These are phyloP conservation scores for Bellardia bayeri DNA, from an alignment of 2,888 invertebrate genomes.

Conservation along the genomic window DNA sequence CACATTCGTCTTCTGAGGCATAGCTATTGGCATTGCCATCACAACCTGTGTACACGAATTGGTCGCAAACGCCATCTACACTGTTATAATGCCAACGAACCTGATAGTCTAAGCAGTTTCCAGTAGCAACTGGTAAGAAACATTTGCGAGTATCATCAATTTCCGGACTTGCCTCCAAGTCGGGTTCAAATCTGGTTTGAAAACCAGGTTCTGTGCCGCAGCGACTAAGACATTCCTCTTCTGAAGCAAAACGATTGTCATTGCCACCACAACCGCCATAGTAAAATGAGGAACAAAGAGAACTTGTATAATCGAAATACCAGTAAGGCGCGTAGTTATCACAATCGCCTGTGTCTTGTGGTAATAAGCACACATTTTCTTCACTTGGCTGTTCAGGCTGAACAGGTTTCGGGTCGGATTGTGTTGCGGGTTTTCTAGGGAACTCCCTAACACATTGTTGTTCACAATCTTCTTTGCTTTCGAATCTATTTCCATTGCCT, in stretches of 20 bases:
- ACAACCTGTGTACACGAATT: slow-evolving; percentile 93
- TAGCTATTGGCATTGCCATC: slow-evolving; percentile 93
- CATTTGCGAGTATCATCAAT: slow-evolving; percentile 85
- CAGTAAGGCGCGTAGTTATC: slow-evolving; percentile 90
- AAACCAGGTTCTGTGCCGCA: slow-evolving; percentile 86
- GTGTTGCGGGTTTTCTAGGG: slow-evolving; percentile 43
- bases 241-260: slow-evolving; percentile 91
- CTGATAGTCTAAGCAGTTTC: slow-evolving; percentile 87
- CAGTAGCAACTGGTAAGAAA: slow-evolving; percentile 87
- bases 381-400: slow-evolving; percentile 84
- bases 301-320: slow-evolving; percentile 88
- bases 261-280: slow-evolving; percentile 97
- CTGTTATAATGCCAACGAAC: slow-evolving; percentile 90
- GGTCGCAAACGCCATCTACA: slow-evolving; percentile 89
- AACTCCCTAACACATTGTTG: slow-evolving; percentile 86
- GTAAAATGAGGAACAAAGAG: slow-evolving; percentile 90
- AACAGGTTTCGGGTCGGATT: slow-evolving; percentile 64
- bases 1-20: slow-evolving; percentile 88
- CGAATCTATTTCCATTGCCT: slow-evolving; percentile 95
- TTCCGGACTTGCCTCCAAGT: slow-evolving; percentile 72
- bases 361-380: slow-evolving; percentile 86
- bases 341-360: slow-evolving; percentile 90
- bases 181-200: slow-evolving; percentile 72
- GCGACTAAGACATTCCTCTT: slow-evolving; percentile 87
- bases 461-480: slow-evolving; percentile 87